Conservation (phyloP, 2,888 invertebrate genomes). For the Elgonia sp. region DNA sequence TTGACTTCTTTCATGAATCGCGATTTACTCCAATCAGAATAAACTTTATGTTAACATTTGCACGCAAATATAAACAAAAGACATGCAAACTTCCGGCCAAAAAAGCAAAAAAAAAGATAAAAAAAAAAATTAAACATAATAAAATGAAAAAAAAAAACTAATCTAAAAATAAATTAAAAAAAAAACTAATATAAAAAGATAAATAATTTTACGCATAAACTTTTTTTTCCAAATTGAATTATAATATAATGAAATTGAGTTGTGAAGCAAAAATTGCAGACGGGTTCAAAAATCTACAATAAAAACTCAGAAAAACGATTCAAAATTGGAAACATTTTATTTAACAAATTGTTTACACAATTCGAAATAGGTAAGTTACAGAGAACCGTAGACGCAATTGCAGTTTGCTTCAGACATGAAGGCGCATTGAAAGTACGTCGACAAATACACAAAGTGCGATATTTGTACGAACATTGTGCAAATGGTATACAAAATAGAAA, state of each 20-base stretch:
- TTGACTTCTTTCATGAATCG: neutral
- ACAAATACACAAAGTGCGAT: neutral
- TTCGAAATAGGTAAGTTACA: constrained; percentile 67
- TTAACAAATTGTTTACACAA: constrained; percentile 76
- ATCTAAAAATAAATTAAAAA: no score
- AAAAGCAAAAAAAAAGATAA: constrained; percentile 42
- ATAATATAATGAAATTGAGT: constrained; percentile 9
- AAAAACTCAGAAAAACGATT: constrained; percentile 79
- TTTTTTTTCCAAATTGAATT: neutral
- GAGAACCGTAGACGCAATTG: constrained; percentile 14
- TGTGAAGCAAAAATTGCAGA: constrained; percentile 49
- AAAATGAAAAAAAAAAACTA: no score
- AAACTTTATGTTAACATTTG: neutral
- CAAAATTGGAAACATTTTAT: constrained; percentile 78
- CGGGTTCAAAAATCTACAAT: constrained; percentile 83
- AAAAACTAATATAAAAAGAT: constrained; percentile 44
- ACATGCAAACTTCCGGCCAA: neutral
- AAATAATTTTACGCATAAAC: neutral
- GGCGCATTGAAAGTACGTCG: constrained; percentile 7
- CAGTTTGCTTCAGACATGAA: neutral
- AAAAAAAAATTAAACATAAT: neutral
- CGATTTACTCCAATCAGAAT: constrained; percentile 49
- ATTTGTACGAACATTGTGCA: constrained; percentile 10
- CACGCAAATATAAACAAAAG: neutral
- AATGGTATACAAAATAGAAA: constrained; percentile 8